These are phyloP conservation scores for Luscinia megarhynchos DNA, from an alignment of 2,797 vertebrate species.

Conservation along the genomic window DNA sequence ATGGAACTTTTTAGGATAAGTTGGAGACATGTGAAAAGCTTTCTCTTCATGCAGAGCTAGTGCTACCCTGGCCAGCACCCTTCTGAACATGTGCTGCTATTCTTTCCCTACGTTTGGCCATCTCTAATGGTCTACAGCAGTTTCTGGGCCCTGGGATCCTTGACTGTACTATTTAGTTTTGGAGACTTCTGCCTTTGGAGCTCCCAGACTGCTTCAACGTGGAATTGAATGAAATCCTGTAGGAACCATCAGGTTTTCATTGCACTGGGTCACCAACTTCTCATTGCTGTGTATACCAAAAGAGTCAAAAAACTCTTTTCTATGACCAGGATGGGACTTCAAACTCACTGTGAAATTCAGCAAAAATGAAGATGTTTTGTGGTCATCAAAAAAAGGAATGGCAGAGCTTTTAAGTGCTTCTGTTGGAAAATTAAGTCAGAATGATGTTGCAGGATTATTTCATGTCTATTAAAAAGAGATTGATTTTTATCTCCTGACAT, in stretches of 20 bases:
- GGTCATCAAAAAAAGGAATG: neutral
- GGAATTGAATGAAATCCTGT: neutral
- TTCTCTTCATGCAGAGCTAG: neutral
- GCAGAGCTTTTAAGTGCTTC: neutral
- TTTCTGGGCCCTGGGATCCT: neutral
- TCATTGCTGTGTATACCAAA: neutral
- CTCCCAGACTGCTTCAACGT: accelerated
- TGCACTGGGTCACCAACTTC: neutral
- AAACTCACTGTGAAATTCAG: neutral
- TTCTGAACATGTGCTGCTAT: neutral
- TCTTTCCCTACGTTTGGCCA: neutral
- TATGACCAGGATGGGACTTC: neutral
- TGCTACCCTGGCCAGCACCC: neutral
- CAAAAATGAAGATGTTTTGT: neutral
- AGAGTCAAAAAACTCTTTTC: neutral
- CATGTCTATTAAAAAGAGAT: neutral
- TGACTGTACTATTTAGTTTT: neutral
- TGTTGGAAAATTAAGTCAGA: neutral
- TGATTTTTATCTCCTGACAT: neutral
- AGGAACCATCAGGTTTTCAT: neutral
- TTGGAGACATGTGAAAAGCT: neutral
- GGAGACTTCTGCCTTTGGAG: neutral
- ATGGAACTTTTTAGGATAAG: neutral
- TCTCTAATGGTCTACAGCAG: neutral
- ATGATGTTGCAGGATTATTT: neutral